Base-by-base conservation (phyloP, 2,113 vertebrate species). In the Spea bombifrons region DNA sequence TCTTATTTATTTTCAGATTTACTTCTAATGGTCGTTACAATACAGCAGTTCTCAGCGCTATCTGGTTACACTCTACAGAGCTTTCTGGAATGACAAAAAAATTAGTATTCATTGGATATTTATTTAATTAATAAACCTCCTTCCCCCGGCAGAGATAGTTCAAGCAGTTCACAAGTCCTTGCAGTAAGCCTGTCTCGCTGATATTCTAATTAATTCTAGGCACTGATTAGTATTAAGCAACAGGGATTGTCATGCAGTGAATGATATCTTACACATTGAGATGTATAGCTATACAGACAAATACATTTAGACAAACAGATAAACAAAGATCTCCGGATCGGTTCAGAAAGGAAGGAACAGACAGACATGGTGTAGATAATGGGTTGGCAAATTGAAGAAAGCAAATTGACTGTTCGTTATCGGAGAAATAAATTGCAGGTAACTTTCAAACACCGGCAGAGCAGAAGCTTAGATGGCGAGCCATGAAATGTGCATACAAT, bases 101-200 rank as follows among this genome's bases (percentile, higher is more conserved):
- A 53, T 53, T 57, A 10, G 71, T 73, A 73, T 80, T 66, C 53
- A 66, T 80, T 80, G 65, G 73, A 74, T 80, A 80, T 80, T 74
- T 74, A 80, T 80, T 74, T 80, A 80, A 80, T 80, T 73, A 80
- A 80, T 67, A 64, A 80, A 66, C 74, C 64, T 53, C 77, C 55
- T 71, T 80, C 78, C 71, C 72, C 65, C 53, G 50, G 71, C 78
- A 80, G 78, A 80, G 78, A 74, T 53, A 44, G 78, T 68, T 74
- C 78, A 80, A n/a, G 45, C 71, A 80, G 78, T 74, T 74, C 78
- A 67, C 63, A 74, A 47, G 44, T 64, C 8, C 65, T 59, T 52
- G 78, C 78, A 80, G 70, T 66, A 66, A 73, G 70, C 77, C 77
- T 52, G 66, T 79, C 77, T 79, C 71, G 46, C 77, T 79, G 77